Percentiles rank a stretch among this genome's conserved stretches.
Conservation (phyloP, 2,113 vertebrate genomes). For the Sardina pilchardus region DNA sequence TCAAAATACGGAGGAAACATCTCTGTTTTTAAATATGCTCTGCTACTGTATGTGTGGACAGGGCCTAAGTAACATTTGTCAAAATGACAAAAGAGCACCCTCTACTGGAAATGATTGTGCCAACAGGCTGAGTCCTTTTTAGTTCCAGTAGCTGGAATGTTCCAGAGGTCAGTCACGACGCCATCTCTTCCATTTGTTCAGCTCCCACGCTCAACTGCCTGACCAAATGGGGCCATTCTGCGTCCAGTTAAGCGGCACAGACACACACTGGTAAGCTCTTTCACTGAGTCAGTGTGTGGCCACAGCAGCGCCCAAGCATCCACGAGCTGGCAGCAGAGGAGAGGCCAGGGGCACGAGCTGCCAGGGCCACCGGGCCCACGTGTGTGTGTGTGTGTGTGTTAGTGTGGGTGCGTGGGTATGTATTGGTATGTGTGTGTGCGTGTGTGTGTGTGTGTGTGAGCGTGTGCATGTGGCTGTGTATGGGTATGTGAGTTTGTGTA, state of each 20-base stretch:
- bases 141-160: not conserved
- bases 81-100: not conserved
- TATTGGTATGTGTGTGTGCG: not conserved
- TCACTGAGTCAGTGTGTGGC: not conserved
- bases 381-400: not conserved
- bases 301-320: not conserved
- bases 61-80: not conserved
- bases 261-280: not conserved
- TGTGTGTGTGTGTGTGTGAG: constrained; percentile 21
- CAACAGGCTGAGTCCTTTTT: not conserved
- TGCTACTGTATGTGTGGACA: too few species aligned
- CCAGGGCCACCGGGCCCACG: not conserved
- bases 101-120: not conserved
- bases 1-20: too few species aligned
- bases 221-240: not conserved
- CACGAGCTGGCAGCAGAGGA: not conserved
- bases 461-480: not conserved
- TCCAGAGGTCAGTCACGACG: not conserved
- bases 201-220: not conserved
- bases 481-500: too few species aligned
- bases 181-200: not conserved
- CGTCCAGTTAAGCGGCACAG: not conserved
- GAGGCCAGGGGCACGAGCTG: not conserved
- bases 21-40: too few species aligned
- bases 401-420: too few species aligned